Evolutionary conservation across 23 tunicate genomes (phyloP).

Genomic region (Ascidia mentula): DNA sequence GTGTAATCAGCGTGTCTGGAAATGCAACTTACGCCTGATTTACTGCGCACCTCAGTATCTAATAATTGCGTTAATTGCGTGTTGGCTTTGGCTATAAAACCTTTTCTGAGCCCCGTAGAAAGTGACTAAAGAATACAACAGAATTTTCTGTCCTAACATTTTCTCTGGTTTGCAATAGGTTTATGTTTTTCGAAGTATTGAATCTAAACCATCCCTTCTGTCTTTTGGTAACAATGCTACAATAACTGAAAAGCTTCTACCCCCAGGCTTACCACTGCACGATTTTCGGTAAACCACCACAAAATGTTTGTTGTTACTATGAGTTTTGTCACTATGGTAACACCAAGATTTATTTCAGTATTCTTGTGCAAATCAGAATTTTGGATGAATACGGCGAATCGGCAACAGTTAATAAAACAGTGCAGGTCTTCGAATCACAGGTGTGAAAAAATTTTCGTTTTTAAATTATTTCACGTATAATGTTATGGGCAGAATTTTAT

Average conservation of each 20-base stretch:
- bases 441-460: no score
- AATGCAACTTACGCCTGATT: no score
- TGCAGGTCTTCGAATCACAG: conserved; percentile 48
- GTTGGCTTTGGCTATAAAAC: no score
- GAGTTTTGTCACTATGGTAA: background rate
- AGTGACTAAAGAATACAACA: no score
- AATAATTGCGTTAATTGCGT: no score
- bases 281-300: conserved; percentile 33
- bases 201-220: conserved; percentile 1
- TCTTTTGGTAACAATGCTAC: conserved; percentile 55
- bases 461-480: no score
- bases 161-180: conserved; percentile 21
- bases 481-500: no score
- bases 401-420: conserved; percentile 32
- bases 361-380: conserved; percentile 48
- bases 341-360: conserved; percentile 14
- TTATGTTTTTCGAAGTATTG: background rate
- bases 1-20: no score
- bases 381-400: conserved; percentile 71
- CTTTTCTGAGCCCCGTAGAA: no score
- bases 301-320: background rate
- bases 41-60: no score
- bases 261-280: conserved; percentile 63
- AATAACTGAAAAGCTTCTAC: conserved; percentile 45
- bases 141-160: background rate